Evolutionary conservation across 1,140 invertebrate species (phyloP), one percentile per base, ranked within the genome.

Genomic region (Magallana gigas): DNA sequence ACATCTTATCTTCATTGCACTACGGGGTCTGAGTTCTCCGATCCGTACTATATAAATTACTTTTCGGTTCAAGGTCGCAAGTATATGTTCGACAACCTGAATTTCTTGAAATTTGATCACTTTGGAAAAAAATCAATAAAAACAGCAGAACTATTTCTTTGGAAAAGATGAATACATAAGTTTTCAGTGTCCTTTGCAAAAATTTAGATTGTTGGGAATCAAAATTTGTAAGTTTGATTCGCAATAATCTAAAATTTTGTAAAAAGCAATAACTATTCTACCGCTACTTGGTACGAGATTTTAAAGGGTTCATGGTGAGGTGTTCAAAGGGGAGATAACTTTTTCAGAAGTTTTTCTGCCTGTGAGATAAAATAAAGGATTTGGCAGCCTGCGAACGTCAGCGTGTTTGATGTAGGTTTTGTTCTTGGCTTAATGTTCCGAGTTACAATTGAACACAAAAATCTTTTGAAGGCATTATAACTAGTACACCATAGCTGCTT

Each of bases 401-500:
- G 68, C 5, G 18, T 76, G 68, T 76, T 76, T 76, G 68, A 76
- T 76, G 68, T 16, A n/a, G 23, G 68, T 76, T 23, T 76, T 76
- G 68, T 76, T 76, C 23, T 29, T 76, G 68, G 68, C 18, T 76
- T 76, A 76, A 23, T 76, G 68, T 29, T 76, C 36, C 36, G 36
- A 76, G 68, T 76, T 76, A 76, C 68, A 76, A 76, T 29, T 76
- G 68, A 76, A 76, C 68, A 76, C 68, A 76, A 29, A 71, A 76
- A 29, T 29, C 14, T 48, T 48, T 48, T 48, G 36, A 48, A 48
- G 36, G 68, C 12, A 76, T 29, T 29, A 76, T 36, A 76, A 76
- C 23, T 29, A 76, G 23, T 29, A 76, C 68, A 76, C 68, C 0
- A 48, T 48, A 48, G 36, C 36, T 29, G 23, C 23, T 36, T 29